Base-by-base conservation (phyloP, 30 jellyfish, hydroid and myxozoan species). In the Cassiopea andromeda region DNA sequence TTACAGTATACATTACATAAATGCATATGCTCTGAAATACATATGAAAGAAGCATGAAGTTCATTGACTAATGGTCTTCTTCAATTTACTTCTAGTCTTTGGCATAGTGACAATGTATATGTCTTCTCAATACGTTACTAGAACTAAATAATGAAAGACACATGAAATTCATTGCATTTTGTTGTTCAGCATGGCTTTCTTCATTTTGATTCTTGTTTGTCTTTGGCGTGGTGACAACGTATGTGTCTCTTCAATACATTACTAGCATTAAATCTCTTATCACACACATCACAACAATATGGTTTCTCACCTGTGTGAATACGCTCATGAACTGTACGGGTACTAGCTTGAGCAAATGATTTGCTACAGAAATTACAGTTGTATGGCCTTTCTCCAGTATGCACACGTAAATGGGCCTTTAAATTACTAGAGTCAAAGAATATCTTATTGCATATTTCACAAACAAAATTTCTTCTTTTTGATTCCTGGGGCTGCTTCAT, bases 261-360 rank as follows among this genome's bases (percentile, higher is more conserved):
- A 44, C 45, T 77, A 60, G 86, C 73, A 49, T 48, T 47, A 48
- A 77, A 77, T 16, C 50, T 77, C 50, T 13, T 45, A 14, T 27
- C 16, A 17, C 86, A 77, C 7, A 48, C 1, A 14, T 49, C 49
- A 49, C 86, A 77, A 12, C 57, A 43, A 54, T 77, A 77, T 14
- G 86, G 86, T n/a, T 64, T 67, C 9, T 81, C 90, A 27, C 90
- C 80, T 13, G 82, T 81, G 16, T 81, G 90, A 45, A 64, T 64
- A 13, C 80, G 72, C 80, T 61, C 47, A 18, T 81, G 90, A 47
- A 49, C 58, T 7, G 72, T 81, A 17, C 68, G 66, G 46, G 75
- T 7, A 44, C 90, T 69, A 19, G 54, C 46, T 44, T 81, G 90
- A 2, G 75, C 68, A 45, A 81, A 81, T 8, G 90, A 47, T 69